phyloP scores from a whole-genome alignment of 2,113 vertebrate species.

The Syngnathus typhle region DNA sequence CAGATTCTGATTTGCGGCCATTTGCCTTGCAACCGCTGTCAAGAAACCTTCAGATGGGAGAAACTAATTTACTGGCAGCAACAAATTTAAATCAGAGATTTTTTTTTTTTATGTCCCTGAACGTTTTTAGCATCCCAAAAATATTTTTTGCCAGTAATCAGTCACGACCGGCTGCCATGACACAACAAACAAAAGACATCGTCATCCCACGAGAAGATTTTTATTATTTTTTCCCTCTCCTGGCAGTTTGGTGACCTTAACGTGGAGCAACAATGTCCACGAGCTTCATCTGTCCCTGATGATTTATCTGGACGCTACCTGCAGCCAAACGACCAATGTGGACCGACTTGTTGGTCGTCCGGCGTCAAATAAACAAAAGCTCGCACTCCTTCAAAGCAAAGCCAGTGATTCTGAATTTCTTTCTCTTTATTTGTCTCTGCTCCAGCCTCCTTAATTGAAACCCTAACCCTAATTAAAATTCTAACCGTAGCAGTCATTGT shows the following conservation, averaged over 20 bases:
- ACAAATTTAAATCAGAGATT: too few relatives aligned
- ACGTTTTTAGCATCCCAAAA: too few relatives aligned
- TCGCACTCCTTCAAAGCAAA: too few relatives aligned
- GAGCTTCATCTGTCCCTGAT: conserved; percentile 39
- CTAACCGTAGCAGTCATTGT: not conserved
- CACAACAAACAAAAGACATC: not conserved
- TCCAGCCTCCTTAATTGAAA: too few relatives aligned
- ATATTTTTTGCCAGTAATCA: not conserved
- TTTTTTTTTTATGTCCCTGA: too few relatives aligned
- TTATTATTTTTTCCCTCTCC: not conserved
- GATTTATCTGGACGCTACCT: conserved; percentile 40
- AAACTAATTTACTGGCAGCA: too few relatives aligned
- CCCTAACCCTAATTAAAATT: not conserved
- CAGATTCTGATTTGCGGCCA: not conserved
- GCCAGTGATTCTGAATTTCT: too few relatives aligned
- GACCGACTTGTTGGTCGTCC: not conserved
- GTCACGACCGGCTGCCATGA: not conserved
- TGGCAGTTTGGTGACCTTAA: conserved; percentile 11
- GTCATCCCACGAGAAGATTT: not conserved
- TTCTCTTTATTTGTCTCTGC: too few relatives aligned
- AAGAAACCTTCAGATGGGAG: too few relatives aligned
- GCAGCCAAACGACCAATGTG: conserved; percentile 20
- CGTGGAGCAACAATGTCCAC: conserved; percentile 23
- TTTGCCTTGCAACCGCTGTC: not conserved
- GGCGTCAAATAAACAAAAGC: too few relatives aligned